Base-by-base conservation (phyloP, 2,797 vertebrate species). In the Rhinatrema bivittatum region DNA sequence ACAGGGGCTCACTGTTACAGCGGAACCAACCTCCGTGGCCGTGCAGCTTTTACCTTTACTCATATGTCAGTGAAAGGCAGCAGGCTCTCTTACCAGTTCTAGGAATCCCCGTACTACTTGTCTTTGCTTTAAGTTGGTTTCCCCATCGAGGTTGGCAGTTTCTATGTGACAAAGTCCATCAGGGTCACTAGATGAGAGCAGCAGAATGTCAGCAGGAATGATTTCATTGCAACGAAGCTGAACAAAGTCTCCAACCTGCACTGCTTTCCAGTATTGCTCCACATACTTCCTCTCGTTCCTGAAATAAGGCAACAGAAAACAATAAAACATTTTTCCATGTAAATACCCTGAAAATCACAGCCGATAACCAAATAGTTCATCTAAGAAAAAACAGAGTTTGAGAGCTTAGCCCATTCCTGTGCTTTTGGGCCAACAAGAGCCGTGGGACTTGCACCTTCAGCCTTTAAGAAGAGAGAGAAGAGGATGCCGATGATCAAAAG, bases 111-210 rank as follows among this genome's bases (percentile, higher is more conserved):
- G 90, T 36, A 94, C 88, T 30, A 97, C 90, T 74, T 93, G 93
- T 42, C 95, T 87, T 71, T 91, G 90, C 59, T 98, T 98, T 28
- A 98, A 84, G 72, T 94, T 98, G 62, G 93, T 97, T 82, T 98
- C 95, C 12, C 95, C 95, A 9, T 98, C 95, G 79, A 98, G 80
- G 16, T 91, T 98, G 71, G 94, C 91, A 0, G 94, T 98, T 84
- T 98, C 95, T 5, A 98, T 94, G 72, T 98, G 93, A 69, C 92
- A 96, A 39, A 97, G 79, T 5, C 91, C 91, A 34, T 96, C 93
- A 0, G 95, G 95, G 74, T 97, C 93, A 7, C 94, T 98, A 60
- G 92, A 90, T 56, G 88, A 91, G 16, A 98, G 85, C 58, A 98
- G 86, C 52, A 98, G 51, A 20, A 98, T 85, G 27, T 98, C 95